A percentile compares a stretch with the other conserved stretches of the same genome.
Conservation (phyloP, 2,113 vertebrate genomes). For the Zosterops japonicus region DNA sequence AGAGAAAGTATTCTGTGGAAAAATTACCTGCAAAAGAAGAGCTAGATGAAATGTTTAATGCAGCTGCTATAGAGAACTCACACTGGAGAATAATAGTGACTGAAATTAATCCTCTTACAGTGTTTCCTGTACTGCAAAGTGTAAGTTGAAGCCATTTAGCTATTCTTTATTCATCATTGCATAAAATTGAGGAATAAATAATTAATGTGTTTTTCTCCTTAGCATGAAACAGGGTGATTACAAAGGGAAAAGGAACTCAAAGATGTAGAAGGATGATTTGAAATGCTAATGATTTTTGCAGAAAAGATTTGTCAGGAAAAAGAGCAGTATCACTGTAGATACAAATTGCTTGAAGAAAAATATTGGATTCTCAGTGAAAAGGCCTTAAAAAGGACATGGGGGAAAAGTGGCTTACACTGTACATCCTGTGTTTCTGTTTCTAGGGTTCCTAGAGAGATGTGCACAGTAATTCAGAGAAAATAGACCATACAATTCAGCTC, state of each 20-base stretch:
- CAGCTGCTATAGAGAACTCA: not conserved
- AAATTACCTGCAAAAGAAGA: not conserved
- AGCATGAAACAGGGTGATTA: not conserved
- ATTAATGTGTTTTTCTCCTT: conserved; percentile 30
- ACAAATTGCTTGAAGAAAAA: not conserved
- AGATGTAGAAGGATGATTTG: not conserved
- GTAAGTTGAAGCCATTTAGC: not conserved
- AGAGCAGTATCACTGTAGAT: not conserved
- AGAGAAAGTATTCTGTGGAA: not conserved
- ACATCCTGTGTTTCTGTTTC: not conserved
- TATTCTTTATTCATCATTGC: not conserved
- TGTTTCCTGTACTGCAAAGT: not conserved
- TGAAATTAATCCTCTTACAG: not conserved
- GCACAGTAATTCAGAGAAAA: not conserved
- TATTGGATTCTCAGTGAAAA: not conserved
- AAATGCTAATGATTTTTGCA: not conserved
- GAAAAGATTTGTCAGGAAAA: not conserved
- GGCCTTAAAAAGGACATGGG: not conserved
- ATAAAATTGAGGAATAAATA: conserved; percentile 31
- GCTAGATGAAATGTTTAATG: not conserved
- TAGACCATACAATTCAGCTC: not conserved
- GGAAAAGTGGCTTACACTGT: not conserved
- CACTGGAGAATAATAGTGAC: not conserved
- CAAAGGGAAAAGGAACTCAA: not conserved
- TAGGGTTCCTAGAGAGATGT: not conserved